phyloP scores from a whole-genome alignment of 2,797 vertebrate species.

The Semotilus atromaculatus region DNA sequence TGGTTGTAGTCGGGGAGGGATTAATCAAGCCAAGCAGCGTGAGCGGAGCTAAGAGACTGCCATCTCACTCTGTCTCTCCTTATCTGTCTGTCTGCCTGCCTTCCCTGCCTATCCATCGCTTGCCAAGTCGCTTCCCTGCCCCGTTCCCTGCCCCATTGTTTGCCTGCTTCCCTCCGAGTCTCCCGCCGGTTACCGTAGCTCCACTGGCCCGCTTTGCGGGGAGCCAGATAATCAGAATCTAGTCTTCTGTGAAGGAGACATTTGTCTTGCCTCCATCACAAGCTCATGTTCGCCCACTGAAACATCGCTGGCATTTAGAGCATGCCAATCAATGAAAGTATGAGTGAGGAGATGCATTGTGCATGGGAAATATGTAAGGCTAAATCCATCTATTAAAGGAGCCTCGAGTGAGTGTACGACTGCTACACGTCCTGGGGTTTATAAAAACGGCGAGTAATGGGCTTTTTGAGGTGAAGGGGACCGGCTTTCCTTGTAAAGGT shows the following conservation, averaged over 20 bases:
- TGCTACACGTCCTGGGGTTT: background rate
- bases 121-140: slow-evolving; percentile 51
- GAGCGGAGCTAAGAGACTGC: slow-evolving; percentile 53
- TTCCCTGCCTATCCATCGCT: slow-evolving; percentile 53
- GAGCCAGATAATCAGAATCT: slow-evolving; percentile 83
- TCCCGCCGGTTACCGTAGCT: slow-evolving; percentile 66
- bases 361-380: slow-evolving; percentile 40
- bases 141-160: slow-evolving; percentile 62
- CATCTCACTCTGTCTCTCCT: slow-evolving; percentile 49
- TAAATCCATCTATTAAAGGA: slow-evolving; percentile 39
- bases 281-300: slow-evolving; percentile 62
- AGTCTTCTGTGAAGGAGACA: slow-evolving; percentile 86
- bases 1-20: slow-evolving; percentile 47
- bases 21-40: slow-evolving; percentile 59
- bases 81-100: slow-evolving; percentile 51
- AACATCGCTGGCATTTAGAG: slow-evolving; percentile 60
- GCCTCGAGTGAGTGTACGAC: slow-evolving; percentile 43
- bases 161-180: slow-evolving; percentile 65
- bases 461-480: slow-evolving; percentile 26
- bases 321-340: slow-evolving; percentile 45
- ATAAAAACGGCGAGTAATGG: slow-evolving; percentile 4
- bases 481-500: background rate
- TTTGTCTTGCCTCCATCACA: slow-evolving; percentile 72
- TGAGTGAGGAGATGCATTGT: slow-evolving; percentile 47
- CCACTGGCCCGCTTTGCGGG: slow-evolving; percentile 72